phyloP scores from a whole-genome alignment of 2,113 vertebrate species.

The Macquaria australasica region DNA sequence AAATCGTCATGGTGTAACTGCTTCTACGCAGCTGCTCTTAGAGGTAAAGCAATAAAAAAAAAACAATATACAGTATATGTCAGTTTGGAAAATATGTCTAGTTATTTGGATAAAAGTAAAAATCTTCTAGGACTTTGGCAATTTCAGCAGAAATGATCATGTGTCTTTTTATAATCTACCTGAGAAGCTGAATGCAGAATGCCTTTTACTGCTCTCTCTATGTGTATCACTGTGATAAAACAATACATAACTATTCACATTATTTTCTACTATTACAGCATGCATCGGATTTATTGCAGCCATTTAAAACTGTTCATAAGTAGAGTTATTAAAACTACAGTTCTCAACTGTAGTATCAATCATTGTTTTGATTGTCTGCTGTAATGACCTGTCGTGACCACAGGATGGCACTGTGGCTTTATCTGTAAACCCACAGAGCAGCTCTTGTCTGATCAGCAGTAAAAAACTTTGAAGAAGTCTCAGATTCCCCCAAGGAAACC shows the following conservation, averaged over 20 bases:
- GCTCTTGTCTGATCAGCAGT: slow-evolving; percentile 40
- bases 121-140: background rate
- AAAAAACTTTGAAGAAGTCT: slow-evolving; percentile 76
- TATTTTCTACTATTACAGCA: background rate
- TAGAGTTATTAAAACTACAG: background rate
- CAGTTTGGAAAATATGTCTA: background rate
- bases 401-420: slow-evolving; percentile 83
- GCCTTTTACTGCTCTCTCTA: background rate
- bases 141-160: background rate
- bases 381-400: slow-evolving; percentile 59
- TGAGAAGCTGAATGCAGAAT: background rate
- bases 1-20: background rate
- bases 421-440: slow-evolving; percentile 15
- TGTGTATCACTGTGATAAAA: background rate
- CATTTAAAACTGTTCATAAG: slow-evolving; percentile 8
- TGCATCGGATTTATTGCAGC: background rate
- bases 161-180: background rate
- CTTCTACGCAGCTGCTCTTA: slow-evolving; percentile 8
- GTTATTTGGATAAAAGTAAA: background rate
- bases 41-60: slow-evolving; percentile 6
- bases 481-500: slow-evolving; percentile 64
- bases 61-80: background rate
- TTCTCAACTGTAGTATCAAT: background rate
- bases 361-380: background rate
- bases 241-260: background rate